Conservation (phyloP, 2,113 vertebrate species). For the Hyperopisus bebe region DNA sequence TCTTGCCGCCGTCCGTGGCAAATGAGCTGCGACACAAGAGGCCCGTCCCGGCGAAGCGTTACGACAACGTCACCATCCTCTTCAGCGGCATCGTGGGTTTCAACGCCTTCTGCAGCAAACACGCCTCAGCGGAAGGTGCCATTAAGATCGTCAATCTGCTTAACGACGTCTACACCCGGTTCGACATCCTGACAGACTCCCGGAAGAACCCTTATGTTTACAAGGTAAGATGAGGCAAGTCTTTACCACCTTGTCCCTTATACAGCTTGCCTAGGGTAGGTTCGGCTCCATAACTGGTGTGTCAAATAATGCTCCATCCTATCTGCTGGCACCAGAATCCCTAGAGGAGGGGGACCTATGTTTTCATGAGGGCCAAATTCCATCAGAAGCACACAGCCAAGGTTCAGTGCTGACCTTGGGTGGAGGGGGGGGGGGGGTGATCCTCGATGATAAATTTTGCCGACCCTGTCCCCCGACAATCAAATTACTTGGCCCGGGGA, state of each 20-base stretch:
- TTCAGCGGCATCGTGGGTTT: conserved; percentile 98
- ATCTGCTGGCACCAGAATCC: background rate
- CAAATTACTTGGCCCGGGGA: background rate
- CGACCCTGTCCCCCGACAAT: background rate
- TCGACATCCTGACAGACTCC: conserved; percentile 94
- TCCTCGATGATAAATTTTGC: background rate
- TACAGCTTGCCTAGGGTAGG: background rate
- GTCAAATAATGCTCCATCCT: background rate
- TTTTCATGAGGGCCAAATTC: background rate
- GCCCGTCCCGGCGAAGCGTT: conserved; percentile 89
- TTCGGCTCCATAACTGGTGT: background rate
- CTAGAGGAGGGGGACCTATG: background rate
- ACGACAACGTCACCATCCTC: conserved; percentile 94
- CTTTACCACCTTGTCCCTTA: background rate
- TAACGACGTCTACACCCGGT: conserved; percentile 94
- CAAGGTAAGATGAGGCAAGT: conserved; percentile 66
- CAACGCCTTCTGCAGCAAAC: conserved; percentile 93
- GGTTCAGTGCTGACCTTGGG: background rate
- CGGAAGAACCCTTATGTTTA: conserved; percentile 95
- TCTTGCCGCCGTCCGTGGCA: conserved; percentile 91
- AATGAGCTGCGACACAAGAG: conserved; percentile 96
- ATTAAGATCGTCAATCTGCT: conserved; percentile 98
- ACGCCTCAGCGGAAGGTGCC: conserved; percentile 93
- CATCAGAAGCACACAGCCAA: background rate
- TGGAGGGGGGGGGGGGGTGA: background rate